Conservation (phyloP, 2,888 invertebrate genomes). For the Rotaria sp. region DNA sequence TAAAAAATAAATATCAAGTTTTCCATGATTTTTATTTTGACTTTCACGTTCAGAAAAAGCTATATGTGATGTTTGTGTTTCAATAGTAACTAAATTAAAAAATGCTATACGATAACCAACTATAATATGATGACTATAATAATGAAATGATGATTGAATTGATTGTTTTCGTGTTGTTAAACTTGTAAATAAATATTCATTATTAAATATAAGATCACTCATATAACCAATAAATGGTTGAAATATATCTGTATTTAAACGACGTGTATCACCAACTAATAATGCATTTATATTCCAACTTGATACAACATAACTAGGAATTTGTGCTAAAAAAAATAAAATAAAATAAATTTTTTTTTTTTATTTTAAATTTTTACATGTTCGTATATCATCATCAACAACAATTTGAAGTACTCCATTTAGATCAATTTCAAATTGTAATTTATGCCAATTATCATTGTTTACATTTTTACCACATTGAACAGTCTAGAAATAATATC, state of each 20-base stretch:
- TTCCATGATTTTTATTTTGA: constrained; percentile 14
- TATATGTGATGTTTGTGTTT: background rate
- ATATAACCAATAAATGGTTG: constrained; percentile 24
- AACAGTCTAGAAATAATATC: background rate
- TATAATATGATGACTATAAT: background rate
- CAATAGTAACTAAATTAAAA: constrained; percentile 5
- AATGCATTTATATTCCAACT: constrained; percentile 6
- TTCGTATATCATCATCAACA: background rate
- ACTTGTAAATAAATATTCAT: background rate
- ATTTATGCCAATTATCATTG: background rate
- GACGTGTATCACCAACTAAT: constrained; percentile 19
- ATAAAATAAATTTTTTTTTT: background rate
- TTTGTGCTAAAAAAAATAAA: background rate
- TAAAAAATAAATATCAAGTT: constrained; percentile 11
- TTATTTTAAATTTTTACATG: background rate
- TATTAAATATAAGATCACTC: background rate
- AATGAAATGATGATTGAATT: constrained; percentile 6
- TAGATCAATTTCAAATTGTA: constrained; percentile 6
- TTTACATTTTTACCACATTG: constrained; percentile 19
- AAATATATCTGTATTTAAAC: background rate
- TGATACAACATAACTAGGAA: background rate
- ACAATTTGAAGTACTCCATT: background rate
- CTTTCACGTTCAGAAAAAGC: constrained; percentile 15
- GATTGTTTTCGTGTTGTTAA: background rate
- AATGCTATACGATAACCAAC: constrained; percentile 12